These are phyloP conservation scores for Coptodon bakossiorum DNA, from an alignment of 2,113 vertebrate species.

Conservation along the genomic window DNA sequence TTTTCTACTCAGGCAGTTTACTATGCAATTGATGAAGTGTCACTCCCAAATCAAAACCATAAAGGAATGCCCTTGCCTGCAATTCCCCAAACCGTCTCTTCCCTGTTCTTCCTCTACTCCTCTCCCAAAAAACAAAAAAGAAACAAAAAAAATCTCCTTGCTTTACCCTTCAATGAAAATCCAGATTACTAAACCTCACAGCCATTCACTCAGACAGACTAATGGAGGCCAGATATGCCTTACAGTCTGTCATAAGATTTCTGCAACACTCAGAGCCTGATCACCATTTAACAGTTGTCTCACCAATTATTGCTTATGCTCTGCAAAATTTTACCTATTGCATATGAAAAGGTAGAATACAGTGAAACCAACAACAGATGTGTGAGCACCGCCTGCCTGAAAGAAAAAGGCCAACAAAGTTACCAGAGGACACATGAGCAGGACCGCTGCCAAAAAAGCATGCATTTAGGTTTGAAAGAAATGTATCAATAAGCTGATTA, in stretches of 20 bases:
- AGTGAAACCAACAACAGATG: slow-evolving; percentile 56
- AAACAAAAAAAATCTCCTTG: slow-evolving; percentile 3
- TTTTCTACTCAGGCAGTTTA: slow-evolving; percentile 12
- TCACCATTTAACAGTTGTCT: slow-evolving; percentile 59
- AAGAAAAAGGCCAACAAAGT: neutral
- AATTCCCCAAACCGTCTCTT: slow-evolving; percentile 1
- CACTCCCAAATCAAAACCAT: slow-evolving; percentile 31
- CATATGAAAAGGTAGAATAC: slow-evolving; percentile 38
- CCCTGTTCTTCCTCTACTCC: slow-evolving; percentile 13
- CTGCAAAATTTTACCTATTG: slow-evolving; percentile 25
- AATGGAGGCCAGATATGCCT: neutral
- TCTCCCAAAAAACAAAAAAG: neutral
- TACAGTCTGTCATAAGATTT: slow-evolving; percentile 26
- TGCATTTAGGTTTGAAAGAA: neutral
- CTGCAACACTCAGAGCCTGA: slow-evolving; percentile 35
- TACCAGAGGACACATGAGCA: neutral
- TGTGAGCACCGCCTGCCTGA: neutral
- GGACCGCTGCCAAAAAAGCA: neutral
- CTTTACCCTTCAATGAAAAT: neutral
- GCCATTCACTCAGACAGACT: slow-evolving; percentile 12
- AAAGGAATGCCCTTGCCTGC: neutral
- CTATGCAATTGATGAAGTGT: slow-evolving; percentile 16
- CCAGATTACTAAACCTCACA: neutral
- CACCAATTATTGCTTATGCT: slow-evolving; percentile 43
- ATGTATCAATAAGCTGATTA: neutral